A percentile compares a stretch with the other conserved stretches of the same genome.
phyloP scores from a whole-genome alignment of 2,113 vertebrate species.

The Opisthocomus hoazin region DNA sequence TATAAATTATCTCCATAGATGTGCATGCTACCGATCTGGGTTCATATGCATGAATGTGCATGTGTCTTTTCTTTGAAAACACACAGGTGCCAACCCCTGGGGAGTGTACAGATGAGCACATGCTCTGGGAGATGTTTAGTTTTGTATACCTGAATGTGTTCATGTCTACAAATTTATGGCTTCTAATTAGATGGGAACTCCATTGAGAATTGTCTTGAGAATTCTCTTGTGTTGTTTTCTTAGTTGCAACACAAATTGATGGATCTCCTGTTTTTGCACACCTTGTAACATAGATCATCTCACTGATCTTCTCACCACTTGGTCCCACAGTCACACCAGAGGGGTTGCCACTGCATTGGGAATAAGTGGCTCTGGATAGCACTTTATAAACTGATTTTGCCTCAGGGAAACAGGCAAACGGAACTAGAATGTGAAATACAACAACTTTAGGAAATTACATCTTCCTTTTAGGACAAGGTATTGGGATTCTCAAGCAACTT shows the following conservation, averaged over 20 bases:
- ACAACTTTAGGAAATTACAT: background rate
- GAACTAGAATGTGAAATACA: background rate
- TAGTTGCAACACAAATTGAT: background rate
- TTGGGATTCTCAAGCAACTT: background rate
- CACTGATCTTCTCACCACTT: background rate
- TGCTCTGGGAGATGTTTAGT: background rate
- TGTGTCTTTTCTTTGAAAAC: background rate
- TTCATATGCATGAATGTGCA: background rate
- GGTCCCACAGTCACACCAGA: background rate
- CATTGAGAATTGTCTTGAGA: background rate
- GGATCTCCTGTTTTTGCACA: background rate
- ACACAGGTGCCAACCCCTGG: background rate
- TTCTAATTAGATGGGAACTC: background rate
- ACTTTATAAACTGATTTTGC: background rate
- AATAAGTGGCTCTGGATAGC: background rate
- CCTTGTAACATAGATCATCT: background rate
- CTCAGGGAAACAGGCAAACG: background rate
- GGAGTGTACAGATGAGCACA: background rate
- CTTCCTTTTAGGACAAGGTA: background rate
- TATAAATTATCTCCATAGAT: background rate
- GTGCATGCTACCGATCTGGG: background rate
- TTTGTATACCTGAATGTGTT: background rate
- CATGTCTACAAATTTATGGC: background rate
- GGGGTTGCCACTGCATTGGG: background rate
- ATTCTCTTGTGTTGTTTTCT: background rate